Conservation (phyloP, 2,888 invertebrate species). For the Polymixis lichenea region DNA sequence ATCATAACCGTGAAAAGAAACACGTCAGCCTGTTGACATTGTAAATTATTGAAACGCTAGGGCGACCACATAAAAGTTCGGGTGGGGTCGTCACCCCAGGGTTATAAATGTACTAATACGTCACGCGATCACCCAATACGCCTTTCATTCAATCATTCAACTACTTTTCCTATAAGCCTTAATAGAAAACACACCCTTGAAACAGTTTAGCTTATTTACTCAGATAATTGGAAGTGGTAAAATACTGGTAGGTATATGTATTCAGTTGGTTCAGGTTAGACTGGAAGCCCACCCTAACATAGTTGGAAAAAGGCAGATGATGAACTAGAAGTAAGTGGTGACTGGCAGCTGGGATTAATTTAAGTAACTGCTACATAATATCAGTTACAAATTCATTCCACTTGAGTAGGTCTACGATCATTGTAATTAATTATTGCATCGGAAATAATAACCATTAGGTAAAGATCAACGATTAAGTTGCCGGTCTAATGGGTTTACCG, state of each 20-base stretch:
- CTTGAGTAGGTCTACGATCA: neutral
- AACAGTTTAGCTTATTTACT: neutral
- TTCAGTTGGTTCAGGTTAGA: too few species aligned
- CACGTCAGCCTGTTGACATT: constrained; percentile 59
- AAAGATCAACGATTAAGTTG: constrained; percentile 24
- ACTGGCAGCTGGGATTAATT: too few species aligned
- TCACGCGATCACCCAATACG: constrained; percentile 69
- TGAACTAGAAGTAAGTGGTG: too few species aligned
- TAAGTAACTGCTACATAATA: too few species aligned
- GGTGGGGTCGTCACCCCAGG: constrained; percentile 72
- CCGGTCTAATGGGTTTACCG: constrained; percentile 9
- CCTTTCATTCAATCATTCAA: constrained; percentile 27
- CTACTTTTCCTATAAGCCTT: neutral
- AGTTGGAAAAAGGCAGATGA: too few species aligned
- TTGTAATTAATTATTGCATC: constrained; percentile 2
- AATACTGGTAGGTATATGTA: too few species aligned
- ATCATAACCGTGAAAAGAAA: constrained; percentile 56
- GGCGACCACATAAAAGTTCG: constrained; percentile 44
- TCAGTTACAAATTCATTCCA: neutral
- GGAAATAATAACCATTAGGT: constrained; percentile 16
- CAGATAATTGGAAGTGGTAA: neutral
- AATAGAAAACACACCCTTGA: neutral
- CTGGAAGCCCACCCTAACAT: too few species aligned
- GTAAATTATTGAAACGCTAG: constrained; percentile 61
- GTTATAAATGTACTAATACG: constrained; percentile 51